These are phyloP conservation scores for Formica selysi DNA, from an alignment of 1,140 invertebrate species.

Conservation along the genomic window DNA sequence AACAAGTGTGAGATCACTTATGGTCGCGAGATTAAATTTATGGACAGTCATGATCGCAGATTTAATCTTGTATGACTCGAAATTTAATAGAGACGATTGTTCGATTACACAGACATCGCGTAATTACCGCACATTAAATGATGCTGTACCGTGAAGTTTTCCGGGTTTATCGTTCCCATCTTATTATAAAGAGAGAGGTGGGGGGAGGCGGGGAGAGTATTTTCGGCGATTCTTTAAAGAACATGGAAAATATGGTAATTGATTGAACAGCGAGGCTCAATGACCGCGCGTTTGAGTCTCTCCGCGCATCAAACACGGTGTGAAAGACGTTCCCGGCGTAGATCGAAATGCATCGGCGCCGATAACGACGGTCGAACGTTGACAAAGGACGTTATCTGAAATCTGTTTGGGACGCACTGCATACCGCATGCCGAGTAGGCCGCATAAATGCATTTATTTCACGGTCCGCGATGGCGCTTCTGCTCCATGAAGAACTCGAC, in stretches of 20 bases:
- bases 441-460: conserved; percentile 82
- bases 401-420: conserved; percentile 79
- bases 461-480: conserved; percentile 56
- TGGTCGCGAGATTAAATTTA: conserved; percentile 20
- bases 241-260: conserved; percentile 70
- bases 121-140: conserved; percentile 32
- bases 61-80: conserved; percentile 5
- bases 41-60: conserved; percentile 16
- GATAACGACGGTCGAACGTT: conserved; percentile 79
- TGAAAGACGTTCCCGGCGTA: conserved; percentile 69
- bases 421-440: conserved; percentile 76
- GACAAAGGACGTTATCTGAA: conserved; percentile 81
- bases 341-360: conserved; percentile 80
- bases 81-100: conserved; percentile 30
- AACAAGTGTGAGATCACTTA: conserved; percentile 50
- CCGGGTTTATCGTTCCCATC: neutral
- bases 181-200: neutral
- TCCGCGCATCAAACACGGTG: conserved; percentile 61
- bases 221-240: conserved; percentile 18
- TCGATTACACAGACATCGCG: neutral
- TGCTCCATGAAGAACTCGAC: conserved; percentile 52
- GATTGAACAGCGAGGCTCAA: conserved; percentile 61
- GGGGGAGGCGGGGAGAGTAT: neutral
- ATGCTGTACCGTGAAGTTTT: conserved; percentile 19
- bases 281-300: conserved; percentile 68